phyloP scores from a whole-genome alignment of 1,140 invertebrate species.

The Sesamia nonagrioides region DNA sequence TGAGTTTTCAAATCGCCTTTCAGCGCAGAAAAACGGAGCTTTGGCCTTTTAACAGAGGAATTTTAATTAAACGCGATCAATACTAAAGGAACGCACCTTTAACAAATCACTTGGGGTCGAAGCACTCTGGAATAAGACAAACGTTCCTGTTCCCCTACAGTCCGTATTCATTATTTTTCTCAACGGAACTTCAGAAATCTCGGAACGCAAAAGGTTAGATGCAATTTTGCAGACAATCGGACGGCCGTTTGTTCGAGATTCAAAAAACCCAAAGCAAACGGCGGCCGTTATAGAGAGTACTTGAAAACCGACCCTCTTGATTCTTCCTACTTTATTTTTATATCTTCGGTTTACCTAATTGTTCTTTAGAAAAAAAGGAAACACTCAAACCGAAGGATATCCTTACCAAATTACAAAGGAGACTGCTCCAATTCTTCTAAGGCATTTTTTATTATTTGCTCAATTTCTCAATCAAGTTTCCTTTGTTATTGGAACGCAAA shows the following conservation, averaged over 20 bases:
- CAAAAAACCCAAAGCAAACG: constrained; percentile 17
- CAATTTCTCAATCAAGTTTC: constrained; percentile 39
- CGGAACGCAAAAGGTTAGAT: constrained; percentile 10
- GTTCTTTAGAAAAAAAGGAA: constrained; percentile 36
- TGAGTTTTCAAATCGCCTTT: not conserved
- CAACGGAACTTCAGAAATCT: constrained; percentile 30
- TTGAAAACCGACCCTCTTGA: constrained; percentile 6
- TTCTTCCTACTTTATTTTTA: constrained; percentile 3
- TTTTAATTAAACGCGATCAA: constrained; percentile 39
- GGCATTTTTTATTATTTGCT: constrained; percentile 25
- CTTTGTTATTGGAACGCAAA: constrained; percentile 15
- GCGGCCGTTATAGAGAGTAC: not conserved
- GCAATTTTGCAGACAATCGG: constrained; percentile 36
- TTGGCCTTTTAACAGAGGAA: not conserved
- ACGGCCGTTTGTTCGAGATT: too few relatives aligned
- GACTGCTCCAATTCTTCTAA: not conserved
- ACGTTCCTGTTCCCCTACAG: not conserved
- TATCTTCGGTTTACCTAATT: constrained; percentile 18
- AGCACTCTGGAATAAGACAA: constrained; percentile 12
- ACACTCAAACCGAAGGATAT: constrained; percentile 26
- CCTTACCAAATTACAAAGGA: not conserved
- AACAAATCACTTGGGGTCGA: not conserved
- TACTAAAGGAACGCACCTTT: constrained; percentile 8
- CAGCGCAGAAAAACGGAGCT: not conserved
- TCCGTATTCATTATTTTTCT: constrained; percentile 20